A percentile compares a stretch with the other conserved stretches of the same genome.
These are phyloP conservation scores for Ctenosaura bakeri DNA, from an alignment of 2,797 vertebrate genomes.

Conservation along the genomic window DNA sequence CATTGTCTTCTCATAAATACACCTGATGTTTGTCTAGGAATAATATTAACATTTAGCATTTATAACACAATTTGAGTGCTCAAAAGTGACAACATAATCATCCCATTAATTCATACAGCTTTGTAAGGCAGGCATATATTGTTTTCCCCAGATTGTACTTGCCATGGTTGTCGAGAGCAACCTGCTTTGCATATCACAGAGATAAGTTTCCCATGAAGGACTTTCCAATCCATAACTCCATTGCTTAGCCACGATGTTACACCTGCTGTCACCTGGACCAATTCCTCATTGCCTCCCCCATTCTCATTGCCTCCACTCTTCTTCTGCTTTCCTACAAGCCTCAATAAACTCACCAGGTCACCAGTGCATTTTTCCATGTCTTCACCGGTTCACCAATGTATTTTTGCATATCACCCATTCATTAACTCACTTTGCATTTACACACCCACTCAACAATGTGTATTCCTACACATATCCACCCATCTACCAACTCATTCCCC, in stretches of 20 bases:
- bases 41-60: background rate
- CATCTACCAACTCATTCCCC: no score
- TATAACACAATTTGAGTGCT: background rate
- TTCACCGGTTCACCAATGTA: no score
- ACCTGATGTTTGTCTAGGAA: background rate
- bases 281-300: background rate
- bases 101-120: background rate
- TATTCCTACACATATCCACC: background rate
- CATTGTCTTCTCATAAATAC: background rate
- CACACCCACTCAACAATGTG: background rate
- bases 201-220: background rate
- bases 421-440: no score
- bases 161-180: background rate
- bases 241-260: background rate
- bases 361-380: no score
- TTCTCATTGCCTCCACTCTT: background rate
- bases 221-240: background rate
- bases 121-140: background rate
- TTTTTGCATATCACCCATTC: no score
- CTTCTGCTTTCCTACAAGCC: background rate
- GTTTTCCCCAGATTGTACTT: background rate
- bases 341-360: background rate
- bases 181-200: background rate
- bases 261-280: background rate
- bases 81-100: background rate